phyloP scores from a whole-genome alignment of 2,797 vertebrate genomes.

The Merluccius polli region DNA sequence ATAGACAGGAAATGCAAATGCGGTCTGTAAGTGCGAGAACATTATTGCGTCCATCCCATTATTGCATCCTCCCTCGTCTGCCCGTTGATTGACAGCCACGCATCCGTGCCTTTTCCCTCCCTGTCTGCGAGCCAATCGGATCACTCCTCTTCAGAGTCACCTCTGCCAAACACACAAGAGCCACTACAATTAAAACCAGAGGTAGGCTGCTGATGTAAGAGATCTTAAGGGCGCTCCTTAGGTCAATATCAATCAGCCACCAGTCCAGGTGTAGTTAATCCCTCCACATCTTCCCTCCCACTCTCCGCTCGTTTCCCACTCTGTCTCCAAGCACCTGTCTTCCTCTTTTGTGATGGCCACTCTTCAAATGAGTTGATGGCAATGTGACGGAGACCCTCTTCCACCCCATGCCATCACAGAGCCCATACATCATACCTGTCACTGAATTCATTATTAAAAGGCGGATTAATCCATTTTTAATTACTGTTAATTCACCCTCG shows the following conservation, averaged over 20 bases:
- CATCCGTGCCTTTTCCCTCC: background rate
- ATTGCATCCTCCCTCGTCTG: background rate
- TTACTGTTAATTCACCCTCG: background rate
- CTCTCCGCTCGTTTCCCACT: background rate
- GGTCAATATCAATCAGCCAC: conserved; percentile 3
- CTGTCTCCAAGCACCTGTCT: background rate
- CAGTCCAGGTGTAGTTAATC: background rate
- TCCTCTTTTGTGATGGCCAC: background rate
- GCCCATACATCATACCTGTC: conserved; percentile 3
- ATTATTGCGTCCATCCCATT: background rate
- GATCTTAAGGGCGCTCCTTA: background rate
- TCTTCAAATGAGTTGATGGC: background rate
- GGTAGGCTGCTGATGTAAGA: background rate
- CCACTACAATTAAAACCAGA: background rate
- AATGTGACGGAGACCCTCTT: background rate
- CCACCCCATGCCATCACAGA: background rate
- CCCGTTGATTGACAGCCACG: background rate
- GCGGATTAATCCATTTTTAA: background rate
- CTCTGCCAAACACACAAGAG: background rate
- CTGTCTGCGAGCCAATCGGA: background rate
- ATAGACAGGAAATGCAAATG: background rate
- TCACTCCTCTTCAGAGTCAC: background rate
- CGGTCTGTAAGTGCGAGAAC: background rate
- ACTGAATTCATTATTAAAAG: background rate
- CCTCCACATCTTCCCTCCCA: background rate